Evolutionary conservation across 2,797 vertebrate species (phyloP), one percentile per base, ranked within the genome.

Genomic region (Naso thynnoides): DNA sequence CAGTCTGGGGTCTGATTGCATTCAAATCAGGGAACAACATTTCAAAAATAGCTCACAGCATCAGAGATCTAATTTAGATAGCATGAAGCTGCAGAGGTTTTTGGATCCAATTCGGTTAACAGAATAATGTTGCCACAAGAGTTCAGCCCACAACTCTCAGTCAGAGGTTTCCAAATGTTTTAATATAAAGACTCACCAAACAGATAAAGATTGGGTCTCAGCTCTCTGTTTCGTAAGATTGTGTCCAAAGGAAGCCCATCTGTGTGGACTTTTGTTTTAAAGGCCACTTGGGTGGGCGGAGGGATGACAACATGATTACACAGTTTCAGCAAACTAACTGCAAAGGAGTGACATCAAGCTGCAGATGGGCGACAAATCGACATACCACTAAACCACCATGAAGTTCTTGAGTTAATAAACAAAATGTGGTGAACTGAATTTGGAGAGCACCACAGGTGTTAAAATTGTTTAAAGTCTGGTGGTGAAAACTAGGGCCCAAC

Each of bases 231-330:
- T 49, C 42, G 13, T 29, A 42, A 23, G 59, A 8, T 14, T 42
- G n/a, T 21, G 42, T 47, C 48, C 21, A 9, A 47, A 48, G 24
- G 53, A 64, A 57, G 41, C 47, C 50, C 63, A 60, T 81, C 82
- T 84, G 71, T 76, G 77, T 73, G 58, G 70, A 71, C 54, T 60
- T 69, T 23, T 73, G 24, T 47, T 70, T 75, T 74, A 70, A 79
- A 76, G 63, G 68, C 61, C 68, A 64, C 56, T 16, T n/a, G 41
- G 49, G 68, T 67, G 70, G 74, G 71, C 14, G 6, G 49, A 13
- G 49, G 24, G 54, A 31, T 67, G 79, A 79, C 66, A 58, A 47
- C 24, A 57, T 65, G 66, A 75, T 79, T 75, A 61, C 57, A 73
- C 53, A 45, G 66, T 21, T 72, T 62, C 50, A 14, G 50, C 74